phyloP scores from a whole-genome alignment of 2,888 invertebrate genomes.

The Gymnosoma rotundatum region DNA sequence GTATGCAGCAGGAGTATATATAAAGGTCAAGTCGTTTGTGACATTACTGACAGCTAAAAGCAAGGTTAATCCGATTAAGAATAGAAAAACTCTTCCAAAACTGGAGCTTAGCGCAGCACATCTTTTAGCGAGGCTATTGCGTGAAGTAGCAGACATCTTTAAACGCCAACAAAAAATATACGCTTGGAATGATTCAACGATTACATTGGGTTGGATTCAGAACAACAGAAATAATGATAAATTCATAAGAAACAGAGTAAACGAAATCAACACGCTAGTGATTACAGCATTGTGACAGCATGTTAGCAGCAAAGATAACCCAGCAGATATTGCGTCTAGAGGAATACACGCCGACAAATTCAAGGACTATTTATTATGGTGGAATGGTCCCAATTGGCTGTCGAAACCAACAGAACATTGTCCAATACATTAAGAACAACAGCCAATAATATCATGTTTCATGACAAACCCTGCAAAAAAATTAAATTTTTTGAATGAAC shows the following conservation, averaged over 20 bases:
- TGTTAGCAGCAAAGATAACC: background rate
- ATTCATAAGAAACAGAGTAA: background rate
- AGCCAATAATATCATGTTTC: too few species aligned
- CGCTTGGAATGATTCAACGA: background rate
- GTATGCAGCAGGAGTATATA: background rate
- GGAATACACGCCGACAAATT: too few species aligned
- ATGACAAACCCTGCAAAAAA: too few species aligned
- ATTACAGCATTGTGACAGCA: background rate
- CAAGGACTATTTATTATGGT: background rate
- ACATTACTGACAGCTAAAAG: background rate
- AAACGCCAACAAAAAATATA: background rate
- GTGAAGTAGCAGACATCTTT: too few species aligned
- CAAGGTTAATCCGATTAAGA: background rate
- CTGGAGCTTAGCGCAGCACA: background rate
- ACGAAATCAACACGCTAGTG: background rate
- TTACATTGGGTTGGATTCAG: background rate
- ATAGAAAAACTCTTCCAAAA: background rate
- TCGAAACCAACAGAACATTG: background rate
- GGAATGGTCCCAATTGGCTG: background rate
- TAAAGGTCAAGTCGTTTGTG: background rate
- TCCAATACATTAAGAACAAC: too few species aligned
- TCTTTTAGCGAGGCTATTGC: background rate
- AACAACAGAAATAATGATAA: conserved; percentile 11
- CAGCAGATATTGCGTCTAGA: background rate
- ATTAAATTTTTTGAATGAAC: background rate